A percentile compares a stretch with the other conserved stretches of the same genome.
Evolutionary conservation across 1,140 invertebrate genomes (phyloP).

Genomic region (honey bee (Apis mellifera)): Amel_HAv3.1 CM009942.2:8876001-8876500

Average conservation of each 20-base stretch:
- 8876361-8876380: slow-evolving; percentile 47
- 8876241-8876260: slow-evolving; percentile 28
- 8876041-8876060: slow-evolving; percentile 26
- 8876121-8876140: slow-evolving; percentile 59
- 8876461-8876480: slow-evolving; percentile 47
- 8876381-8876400: slow-evolving; percentile 65
- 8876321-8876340: background rate
- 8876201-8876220: slow-evolving; percentile 34
- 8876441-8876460: slow-evolving; percentile 48
- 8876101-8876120: slow-evolving; percentile 57
- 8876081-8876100: slow-evolving; percentile 44
- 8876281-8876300: slow-evolving; percentile 3
- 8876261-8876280: slow-evolving; percentile 34
- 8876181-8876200: background rate
- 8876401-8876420: slow-evolving; percentile 42
- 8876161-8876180: slow-evolving; percentile 37
- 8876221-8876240: slow-evolving; percentile 1
- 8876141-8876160: slow-evolving; percentile 42
- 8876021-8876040: slow-evolving; percentile 62
- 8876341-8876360: slow-evolving; percentile 19
- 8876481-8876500: slow-evolving; percentile 45
- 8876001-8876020: slow-evolving; percentile 64
- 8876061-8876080: slow-evolving; percentile 42
- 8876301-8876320: background rate
- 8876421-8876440: slow-evolving; percentile 20